These are phyloP conservation scores for Holacanthella duospinosa DNA, from an alignment of 2,888 invertebrate species.

Conservation along the genomic window DNA sequence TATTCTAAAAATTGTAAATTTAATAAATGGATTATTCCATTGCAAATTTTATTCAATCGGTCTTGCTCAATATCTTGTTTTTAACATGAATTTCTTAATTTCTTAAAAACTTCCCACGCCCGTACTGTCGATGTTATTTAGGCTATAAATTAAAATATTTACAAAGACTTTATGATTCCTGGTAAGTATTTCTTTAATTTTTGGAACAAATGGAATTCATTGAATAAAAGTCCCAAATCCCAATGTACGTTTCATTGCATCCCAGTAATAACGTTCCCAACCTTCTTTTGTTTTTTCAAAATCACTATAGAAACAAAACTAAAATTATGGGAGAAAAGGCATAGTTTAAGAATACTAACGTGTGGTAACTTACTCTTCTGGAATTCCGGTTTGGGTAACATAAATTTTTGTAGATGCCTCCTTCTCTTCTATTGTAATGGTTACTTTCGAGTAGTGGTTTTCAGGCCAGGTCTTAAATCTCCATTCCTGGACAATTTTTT, in stretches of 20 bases:
- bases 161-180: no score
- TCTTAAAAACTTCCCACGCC: no score
- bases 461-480: slow-evolving; percentile 88
- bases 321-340: background rate
- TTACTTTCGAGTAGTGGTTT: slow-evolving; percentile 66
- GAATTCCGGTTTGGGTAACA: slow-evolving; percentile 74
- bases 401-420: slow-evolving; percentile 76
- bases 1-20: no score
- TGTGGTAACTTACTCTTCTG: slow-evolving; percentile 46
- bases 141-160: no score
- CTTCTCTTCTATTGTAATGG: slow-evolving; percentile 72
- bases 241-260: slow-evolving; percentile 83
- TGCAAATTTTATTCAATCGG: no score
- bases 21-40: no score
- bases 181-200: background rate
- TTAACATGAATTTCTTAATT: no score
- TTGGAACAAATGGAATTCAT: background rate
- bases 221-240: slow-evolving; percentile 56
- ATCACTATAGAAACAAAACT: slow-evolving; percentile 45
- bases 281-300: slow-evolving; percentile 69
- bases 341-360: background rate
- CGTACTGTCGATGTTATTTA: no score
- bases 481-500: slow-evolving; percentile 83
- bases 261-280: slow-evolving; percentile 91
- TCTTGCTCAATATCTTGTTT: no score